phyloP scores from a whole-genome alignment of 1,140 invertebrate species.

The Tachypleus tridentatus region DNA sequence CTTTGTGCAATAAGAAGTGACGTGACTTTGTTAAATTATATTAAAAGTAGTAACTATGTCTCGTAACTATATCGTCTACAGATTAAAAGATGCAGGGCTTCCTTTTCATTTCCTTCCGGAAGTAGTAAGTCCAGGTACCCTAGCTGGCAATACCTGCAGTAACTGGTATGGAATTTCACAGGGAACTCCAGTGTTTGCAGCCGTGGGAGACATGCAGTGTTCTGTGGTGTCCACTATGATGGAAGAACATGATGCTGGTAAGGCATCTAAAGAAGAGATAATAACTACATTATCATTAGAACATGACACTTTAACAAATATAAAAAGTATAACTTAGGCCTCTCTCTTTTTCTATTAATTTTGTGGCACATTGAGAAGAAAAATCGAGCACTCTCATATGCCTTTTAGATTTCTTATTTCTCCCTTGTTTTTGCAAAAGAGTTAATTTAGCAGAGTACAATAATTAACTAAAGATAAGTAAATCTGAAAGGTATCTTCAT shows the following conservation, averaged over 20 bases:
- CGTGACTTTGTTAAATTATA: no score
- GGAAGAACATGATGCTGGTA: constrained; percentile 42
- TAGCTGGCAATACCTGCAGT: constrained; percentile 48
- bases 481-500: no score
- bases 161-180: constrained; percentile 63
- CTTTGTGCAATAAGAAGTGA: no score
- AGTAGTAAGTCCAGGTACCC: constrained; percentile 48
- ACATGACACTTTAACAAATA: not conserved
- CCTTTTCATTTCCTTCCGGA: constrained; percentile 57
- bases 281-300: no score
- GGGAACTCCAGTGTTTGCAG: constrained; percentile 55
- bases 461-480: no score
- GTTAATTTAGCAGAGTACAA: no score
- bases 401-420: no score
- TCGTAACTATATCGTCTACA: constrained; percentile 1
- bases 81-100: constrained; percentile 40
- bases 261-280: not conserved
- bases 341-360: not conserved
- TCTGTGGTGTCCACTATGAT: constrained; percentile 63
- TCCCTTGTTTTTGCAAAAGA: no score
- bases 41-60: no score
- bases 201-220: constrained; percentile 70
- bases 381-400: no score
- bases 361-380: not conserved
- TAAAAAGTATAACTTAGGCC: not conserved